A percentile compares a stretch with the other conserved stretches of the same genome.
These are phyloP conservation scores for Gadus chalcogrammus DNA, from an alignment of 2,113 vertebrate species.

Conservation along the genomic window DNA sequence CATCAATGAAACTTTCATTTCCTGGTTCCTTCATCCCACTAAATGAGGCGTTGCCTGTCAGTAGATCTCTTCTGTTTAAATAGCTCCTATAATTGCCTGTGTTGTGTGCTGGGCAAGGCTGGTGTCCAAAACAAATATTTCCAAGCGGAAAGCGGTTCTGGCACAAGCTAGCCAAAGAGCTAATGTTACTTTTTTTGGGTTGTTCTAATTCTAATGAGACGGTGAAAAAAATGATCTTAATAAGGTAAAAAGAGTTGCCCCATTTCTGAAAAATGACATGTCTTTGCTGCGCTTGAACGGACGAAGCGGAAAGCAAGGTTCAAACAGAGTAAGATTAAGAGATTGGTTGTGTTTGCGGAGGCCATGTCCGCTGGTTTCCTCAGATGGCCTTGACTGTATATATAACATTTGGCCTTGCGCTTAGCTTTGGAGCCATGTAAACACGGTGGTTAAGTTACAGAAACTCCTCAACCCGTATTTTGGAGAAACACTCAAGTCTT, in stretches of 20 bases:
- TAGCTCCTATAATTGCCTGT: constrained; percentile 70
- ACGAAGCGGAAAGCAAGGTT: constrained; percentile 50
- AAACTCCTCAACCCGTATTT: constrained; percentile 54
- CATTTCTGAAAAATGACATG: constrained; percentile 62
- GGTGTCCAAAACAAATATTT: constrained; percentile 77
- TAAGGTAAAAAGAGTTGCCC: constrained; percentile 64
- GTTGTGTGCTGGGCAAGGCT: constrained; percentile 68
- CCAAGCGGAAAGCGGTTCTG: constrained; percentile 74
- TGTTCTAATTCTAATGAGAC: constrained; percentile 55
- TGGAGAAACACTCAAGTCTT: constrained; percentile 40
- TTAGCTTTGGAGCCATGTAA: constrained; percentile 59
- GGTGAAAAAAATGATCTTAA: constrained; percentile 60
- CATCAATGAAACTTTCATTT: constrained; percentile 71
- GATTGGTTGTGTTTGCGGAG: constrained; percentile 69
- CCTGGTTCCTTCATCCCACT: constrained; percentile 67
- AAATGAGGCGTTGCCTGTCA: constrained; percentile 70
- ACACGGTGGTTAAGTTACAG: constrained; percentile 59
- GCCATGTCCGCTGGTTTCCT: constrained; percentile 65
- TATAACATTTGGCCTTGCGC: constrained; percentile 67
- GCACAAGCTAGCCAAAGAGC: constrained; percentile 57
- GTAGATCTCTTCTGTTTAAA: constrained; percentile 69
- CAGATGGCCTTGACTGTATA: constrained; percentile 71
- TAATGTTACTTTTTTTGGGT: constrained; percentile 63
- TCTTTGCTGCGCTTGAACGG: constrained; percentile 33
- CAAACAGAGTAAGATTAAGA: constrained; percentile 68